phyloP scores from a whole-genome alignment of 1,140 invertebrate species.

The Stratiolaelaps scimitus region DNA sequence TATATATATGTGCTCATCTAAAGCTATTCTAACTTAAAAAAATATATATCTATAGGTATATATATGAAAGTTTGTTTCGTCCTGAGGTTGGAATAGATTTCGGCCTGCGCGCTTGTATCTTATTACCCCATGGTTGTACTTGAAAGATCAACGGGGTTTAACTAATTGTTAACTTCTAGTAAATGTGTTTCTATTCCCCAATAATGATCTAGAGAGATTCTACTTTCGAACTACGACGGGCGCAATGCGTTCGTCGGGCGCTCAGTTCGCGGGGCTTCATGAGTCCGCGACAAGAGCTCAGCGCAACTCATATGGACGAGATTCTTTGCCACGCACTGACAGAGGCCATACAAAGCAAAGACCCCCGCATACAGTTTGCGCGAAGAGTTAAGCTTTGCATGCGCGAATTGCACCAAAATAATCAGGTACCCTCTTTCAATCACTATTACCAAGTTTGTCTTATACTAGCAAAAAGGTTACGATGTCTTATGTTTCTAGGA shows the following conservation, averaged over 20 bases:
- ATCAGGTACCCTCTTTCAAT: background rate
- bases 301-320: conserved; percentile 8
- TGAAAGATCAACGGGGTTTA: too few relatives aligned
- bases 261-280: conserved; percentile 1
- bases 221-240: background rate
- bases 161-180: too few relatives aligned
- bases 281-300: background rate
- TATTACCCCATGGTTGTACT: too few relatives aligned
- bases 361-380: conserved; percentile 13
- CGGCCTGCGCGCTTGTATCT: too few relatives aligned
- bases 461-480: background rate
- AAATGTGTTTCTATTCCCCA: too few relatives aligned
- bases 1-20: too few relatives aligned
- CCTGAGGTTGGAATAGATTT: too few relatives aligned
- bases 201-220: background rate
- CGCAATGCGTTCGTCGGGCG: conserved; percentile 6
- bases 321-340: conserved; percentile 21
- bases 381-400: conserved; percentile 6
- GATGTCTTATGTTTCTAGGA: background rate
- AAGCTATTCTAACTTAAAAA: too few relatives aligned
- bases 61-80: too few relatives aligned
- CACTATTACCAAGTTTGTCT: too few relatives aligned
- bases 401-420: conserved; percentile 3
- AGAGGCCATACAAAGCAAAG: conserved; percentile 14
- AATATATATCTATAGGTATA: too few relatives aligned